Conservation (phyloP, 64 coral and sea anemone genomes). For the Dendrophyllia cribrosa region DNA sequence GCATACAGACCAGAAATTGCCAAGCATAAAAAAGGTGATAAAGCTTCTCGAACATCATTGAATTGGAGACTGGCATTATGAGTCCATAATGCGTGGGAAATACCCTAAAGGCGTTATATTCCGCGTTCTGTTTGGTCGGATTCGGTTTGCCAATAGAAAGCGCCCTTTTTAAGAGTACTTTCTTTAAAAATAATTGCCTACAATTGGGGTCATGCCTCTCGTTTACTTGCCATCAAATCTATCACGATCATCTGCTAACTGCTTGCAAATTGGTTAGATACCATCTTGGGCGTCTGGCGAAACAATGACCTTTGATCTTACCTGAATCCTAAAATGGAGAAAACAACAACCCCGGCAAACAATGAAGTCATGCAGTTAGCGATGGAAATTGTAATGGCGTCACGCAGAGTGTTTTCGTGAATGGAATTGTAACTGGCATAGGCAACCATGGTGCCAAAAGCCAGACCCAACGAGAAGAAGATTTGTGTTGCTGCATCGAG, state of each 20-base stretch:
- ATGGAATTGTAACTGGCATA: conserved; percentile 92
- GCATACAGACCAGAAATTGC: too few relatives aligned
- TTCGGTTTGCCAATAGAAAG: too few relatives aligned
- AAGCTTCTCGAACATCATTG: too few relatives aligned
- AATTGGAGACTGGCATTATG: too few relatives aligned
- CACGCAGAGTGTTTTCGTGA: conserved; percentile 88
- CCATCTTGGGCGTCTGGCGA: not conserved
- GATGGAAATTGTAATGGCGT: conserved; percentile 82
- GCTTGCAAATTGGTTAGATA: not conserved
- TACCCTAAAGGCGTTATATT: too few relatives aligned
- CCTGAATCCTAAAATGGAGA: conserved; percentile 99
- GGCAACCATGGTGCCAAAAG: conserved; percentile 88
- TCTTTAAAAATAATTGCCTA: too few relatives aligned
- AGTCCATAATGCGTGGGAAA: too few relatives aligned
- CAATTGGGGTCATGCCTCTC: too few relatives aligned
- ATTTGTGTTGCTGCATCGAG: conserved; percentile 97
- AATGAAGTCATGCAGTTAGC: conserved; percentile 92
- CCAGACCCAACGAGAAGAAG: conserved; percentile 93
- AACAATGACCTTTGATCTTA: conserved; percentile 37
- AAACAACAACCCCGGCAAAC: conserved; percentile 94
- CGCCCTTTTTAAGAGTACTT: too few relatives aligned
- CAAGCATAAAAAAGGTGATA: too few relatives aligned
- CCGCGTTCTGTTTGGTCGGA: too few relatives aligned
- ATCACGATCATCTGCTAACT: not conserved
- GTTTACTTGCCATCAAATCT: too few relatives aligned